phyloP scores from a whole-genome alignment of 1,140 invertebrate species.

The Drosophila cardini region DNA sequence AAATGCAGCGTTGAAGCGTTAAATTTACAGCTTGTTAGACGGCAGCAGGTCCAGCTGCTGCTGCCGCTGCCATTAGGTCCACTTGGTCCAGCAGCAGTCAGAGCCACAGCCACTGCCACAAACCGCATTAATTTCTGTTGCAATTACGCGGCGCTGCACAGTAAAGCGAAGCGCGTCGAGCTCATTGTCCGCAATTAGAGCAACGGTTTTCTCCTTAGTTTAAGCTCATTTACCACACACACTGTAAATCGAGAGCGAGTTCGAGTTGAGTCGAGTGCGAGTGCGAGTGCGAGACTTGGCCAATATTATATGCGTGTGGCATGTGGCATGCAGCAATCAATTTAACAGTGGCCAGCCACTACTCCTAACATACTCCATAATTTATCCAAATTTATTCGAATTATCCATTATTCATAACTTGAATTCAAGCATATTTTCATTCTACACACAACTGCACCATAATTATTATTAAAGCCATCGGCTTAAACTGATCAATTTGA shows the following conservation, averaged over 20 bases:
- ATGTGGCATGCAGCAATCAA: conserved; percentile 27
- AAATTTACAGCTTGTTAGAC: conserved; percentile 82
- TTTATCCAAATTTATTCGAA: conserved; percentile 46
- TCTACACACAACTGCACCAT: conserved; percentile 3
- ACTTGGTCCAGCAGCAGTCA: conserved; percentile 28
- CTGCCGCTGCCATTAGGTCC: conserved; percentile 21
- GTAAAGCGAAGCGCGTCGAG: conserved; percentile 55
- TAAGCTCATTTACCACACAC: conserved; percentile 78
- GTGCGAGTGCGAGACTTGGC: neutral
- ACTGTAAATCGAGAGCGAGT: conserved; percentile 41
- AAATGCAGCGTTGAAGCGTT: conserved; percentile 79
- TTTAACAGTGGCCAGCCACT: conserved; percentile 21
- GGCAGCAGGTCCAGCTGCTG: conserved; percentile 60
- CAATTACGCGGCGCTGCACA: conserved; percentile 66
- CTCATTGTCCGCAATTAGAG: conserved; percentile 74
- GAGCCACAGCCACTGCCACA: conserved; percentile 29
- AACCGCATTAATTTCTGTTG: conserved; percentile 61
- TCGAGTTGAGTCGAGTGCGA: neutral
- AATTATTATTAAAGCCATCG: conserved; percentile 37
- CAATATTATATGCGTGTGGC: conserved; percentile 17
- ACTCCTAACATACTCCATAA: conserved; percentile 19
- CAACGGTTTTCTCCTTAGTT: conserved; percentile 70
- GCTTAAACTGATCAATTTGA: conserved; percentile 41
- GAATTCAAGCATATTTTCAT: neutral
- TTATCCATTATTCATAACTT: conserved; percentile 47